phyloP scores from a whole-genome alignment of 2,113 vertebrate genomes.

The Psilopogon haemacephalus region DNA sequence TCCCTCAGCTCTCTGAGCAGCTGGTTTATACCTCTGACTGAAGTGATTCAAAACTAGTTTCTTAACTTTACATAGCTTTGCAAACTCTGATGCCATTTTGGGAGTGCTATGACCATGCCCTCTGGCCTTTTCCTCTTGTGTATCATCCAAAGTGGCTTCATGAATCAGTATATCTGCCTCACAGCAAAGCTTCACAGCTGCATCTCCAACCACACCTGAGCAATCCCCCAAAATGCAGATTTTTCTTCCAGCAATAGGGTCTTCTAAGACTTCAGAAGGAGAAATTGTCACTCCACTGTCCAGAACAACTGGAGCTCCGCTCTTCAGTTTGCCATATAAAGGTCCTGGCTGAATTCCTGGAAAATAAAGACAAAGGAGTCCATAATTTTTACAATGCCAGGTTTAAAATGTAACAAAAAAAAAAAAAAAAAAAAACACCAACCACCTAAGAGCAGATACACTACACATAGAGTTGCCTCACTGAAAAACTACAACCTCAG shows the following conservation, averaged over 20 bases:
- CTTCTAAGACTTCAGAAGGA: slow-evolving; percentile 80
- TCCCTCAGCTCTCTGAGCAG: slow-evolving; percentile 56
- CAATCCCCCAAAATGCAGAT: slow-evolving; percentile 91
- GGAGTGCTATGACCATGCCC: slow-evolving; percentile 91
- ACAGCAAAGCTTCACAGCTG: slow-evolving; percentile 67
- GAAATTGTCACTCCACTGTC: slow-evolving; percentile 74
- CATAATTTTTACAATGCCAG: accelerated
- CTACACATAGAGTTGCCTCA: no score
- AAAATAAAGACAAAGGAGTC: background rate
- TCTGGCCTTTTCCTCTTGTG: slow-evolving; percentile 83
- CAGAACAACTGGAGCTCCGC: slow-evolving; percentile 77
- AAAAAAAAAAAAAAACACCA: no score
- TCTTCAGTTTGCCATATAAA: slow-evolving; percentile 86
- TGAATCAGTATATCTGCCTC: slow-evolving; percentile 88
- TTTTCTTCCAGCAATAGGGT: slow-evolving; percentile 84
- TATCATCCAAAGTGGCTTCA: slow-evolving; percentile 87
- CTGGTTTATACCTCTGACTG: slow-evolving; percentile 89
- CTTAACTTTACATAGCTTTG: slow-evolving; percentile 71
- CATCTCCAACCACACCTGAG: slow-evolving; percentile 77
- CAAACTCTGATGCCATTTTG: slow-evolving; percentile 81
- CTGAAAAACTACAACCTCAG: no score
- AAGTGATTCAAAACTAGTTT: slow-evolving; percentile 87
- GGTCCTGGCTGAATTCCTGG: slow-evolving; percentile 88
- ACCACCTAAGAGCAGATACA: no score
- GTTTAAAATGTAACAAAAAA: background rate